phyloP scores from a whole-genome alignment of 1,140 invertebrate species.

The Euwallacea fornicatus region DNA sequence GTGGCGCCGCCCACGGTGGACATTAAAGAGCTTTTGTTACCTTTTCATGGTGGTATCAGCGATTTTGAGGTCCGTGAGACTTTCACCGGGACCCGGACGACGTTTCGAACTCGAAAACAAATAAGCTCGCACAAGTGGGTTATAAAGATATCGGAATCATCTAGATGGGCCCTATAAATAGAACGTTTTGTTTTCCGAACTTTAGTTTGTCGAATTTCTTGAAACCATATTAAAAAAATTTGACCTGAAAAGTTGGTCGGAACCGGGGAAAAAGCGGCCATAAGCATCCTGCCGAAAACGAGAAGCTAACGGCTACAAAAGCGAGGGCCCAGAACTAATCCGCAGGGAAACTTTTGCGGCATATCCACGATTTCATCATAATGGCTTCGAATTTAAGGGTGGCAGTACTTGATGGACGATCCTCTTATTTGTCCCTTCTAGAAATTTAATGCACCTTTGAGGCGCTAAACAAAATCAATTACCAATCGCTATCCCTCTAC shows the following conservation, averaged over 20 bases:
- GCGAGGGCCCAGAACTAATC: neutral
- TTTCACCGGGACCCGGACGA: neutral
- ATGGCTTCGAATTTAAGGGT: neutral
- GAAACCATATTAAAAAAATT: too few relatives aligned
- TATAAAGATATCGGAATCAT: constrained; percentile 15
- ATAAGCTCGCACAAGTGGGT: constrained; percentile 12
- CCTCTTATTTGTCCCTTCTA: too few relatives aligned
- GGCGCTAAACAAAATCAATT: neutral
- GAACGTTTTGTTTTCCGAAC: too few relatives aligned
- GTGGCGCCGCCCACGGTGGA: constrained; percentile 3
- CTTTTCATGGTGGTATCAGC: neutral
- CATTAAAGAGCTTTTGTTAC: neutral
- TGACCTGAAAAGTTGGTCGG: neutral
- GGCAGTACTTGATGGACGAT: too few relatives aligned
- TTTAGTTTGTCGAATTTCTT: too few relatives aligned
- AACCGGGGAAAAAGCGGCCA: neutral
- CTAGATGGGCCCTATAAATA: too few relatives aligned
- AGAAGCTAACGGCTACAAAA: neutral
- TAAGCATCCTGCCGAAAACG: neutral
- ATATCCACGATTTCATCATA: neutral
- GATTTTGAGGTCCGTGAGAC: neutral
- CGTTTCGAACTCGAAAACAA: constrained; percentile 3
- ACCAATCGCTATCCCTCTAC: neutral
- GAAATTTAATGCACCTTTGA: too few relatives aligned
- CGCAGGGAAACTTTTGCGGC: neutral